phyloP scores from a whole-genome alignment of 2,888 invertebrate genomes.

The Seira ritae region DNA sequence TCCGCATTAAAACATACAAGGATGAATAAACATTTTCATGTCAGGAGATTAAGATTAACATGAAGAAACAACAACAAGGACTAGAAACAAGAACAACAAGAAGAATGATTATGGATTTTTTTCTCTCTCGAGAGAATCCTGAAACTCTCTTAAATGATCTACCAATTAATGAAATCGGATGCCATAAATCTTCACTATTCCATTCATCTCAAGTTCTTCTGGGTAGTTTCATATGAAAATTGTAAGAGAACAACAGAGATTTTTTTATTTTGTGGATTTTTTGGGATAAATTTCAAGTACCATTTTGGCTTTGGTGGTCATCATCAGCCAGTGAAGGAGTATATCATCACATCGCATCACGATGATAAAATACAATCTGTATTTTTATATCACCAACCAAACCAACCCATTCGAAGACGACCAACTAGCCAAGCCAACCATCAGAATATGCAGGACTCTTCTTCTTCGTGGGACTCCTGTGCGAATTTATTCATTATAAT shows the following conservation, averaged over 20 bases:
- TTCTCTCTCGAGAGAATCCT: conserved; percentile 46
- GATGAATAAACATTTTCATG: conserved; percentile 45
- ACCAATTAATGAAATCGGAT: conserved; percentile 64
- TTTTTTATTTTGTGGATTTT: not conserved
- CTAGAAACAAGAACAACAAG: conserved; percentile 48
- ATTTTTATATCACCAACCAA: no score
- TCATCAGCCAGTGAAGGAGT: no score
- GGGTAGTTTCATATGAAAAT: not conserved
- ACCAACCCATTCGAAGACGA: no score
- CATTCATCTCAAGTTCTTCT: no score
- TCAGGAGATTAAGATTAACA: no score
- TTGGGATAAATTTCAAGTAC: no score
- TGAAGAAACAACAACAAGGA: conserved; percentile 26
- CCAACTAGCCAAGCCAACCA: no score
- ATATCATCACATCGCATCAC: no score
- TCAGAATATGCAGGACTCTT: no score
- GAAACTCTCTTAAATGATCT: conserved; percentile 58
- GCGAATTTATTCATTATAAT: conserved; percentile 35
- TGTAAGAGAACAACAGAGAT: not conserved
- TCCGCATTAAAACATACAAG: conserved; percentile 10
- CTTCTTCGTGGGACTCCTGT: no score
- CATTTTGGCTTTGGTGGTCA: no score
- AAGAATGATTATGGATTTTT: conserved; percentile 44
- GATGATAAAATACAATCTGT: no score
- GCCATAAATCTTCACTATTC: conserved; percentile 52